Base-by-base conservation (phyloP, 1,140 invertebrate genomes). In the Dendroctonus valens region DNA sequence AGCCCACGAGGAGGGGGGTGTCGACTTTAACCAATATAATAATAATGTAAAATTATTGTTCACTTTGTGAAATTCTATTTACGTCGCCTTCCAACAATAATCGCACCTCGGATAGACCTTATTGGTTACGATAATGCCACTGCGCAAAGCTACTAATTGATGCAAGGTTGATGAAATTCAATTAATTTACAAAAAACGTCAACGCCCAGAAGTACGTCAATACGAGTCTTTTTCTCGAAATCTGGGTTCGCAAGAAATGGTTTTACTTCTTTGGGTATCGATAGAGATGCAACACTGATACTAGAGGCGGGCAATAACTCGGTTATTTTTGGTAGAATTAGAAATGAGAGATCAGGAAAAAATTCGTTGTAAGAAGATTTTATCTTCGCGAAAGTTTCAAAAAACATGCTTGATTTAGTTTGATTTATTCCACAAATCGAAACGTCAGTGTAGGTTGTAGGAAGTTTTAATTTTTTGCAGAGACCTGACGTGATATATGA, bases 131-230 rank as follows among this genome's bases (percentile, higher is more conserved):
- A n/a, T n/a, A n/a, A n/a, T n/a, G n/a, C n/a, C n/a, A 44, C n/a
- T 44, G n/a, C n/a, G n/a, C n/a, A 44, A 44, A n/a, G 42, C 7
- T 44, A 44, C 7, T 44, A 7, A 44, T 44, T 44, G 7, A 44
- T 44, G 42, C 7, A 44, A 7, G n/a, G 7, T 44, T 44, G 42
- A 7, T 44, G 7, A 44, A 7, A 7, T 7, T 44, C n/a, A 44
- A 44, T 44, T 44, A 44, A 44, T n/a, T 44, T 7, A 7, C 42
- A 44, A n/a, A 44, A 44, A 44, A 44, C n/a, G n/a, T 44, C 42
- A 7, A 44, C 42, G n/a, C 42, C 42, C 42, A 44, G n/a, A 7
- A 44, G n/a, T 7, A 44, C 42, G n/a, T 44, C 42, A 44, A 44
- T 44, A 7, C n/a, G 42, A 7, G 7, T 44, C 7, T 44, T 44